Evolutionary conservation across 2,888 invertebrate genomes (phyloP).

Genomic region (Eristalinus sepulchralis): DNA sequence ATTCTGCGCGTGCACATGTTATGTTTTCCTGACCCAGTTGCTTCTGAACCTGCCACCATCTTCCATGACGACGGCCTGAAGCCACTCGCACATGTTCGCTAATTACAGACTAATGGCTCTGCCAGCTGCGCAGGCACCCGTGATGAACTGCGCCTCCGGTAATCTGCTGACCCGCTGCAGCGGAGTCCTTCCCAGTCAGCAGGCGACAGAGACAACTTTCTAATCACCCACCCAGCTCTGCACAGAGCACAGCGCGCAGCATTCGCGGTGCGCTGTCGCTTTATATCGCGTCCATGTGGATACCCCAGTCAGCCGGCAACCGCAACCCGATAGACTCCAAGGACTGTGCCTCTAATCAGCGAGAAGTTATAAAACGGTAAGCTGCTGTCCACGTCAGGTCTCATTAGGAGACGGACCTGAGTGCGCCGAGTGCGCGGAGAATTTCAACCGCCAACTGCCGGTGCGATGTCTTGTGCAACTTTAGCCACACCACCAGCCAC

Average conservation of each 20-base stretch:
- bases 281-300: neutral
- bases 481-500: neutral
- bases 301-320: neutral
- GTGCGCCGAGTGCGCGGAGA: neutral
- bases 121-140: neutral
- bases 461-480: neutral
- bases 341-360: neutral
- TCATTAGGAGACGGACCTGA: neutral
- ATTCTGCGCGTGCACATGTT: neutral
- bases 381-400: neutral
- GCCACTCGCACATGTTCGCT: neutral
- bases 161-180: neutral
- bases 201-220: neutral
- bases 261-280: neutral
- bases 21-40: neutral
- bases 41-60: neutral
- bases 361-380: conserved; percentile 7
- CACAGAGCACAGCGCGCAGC: neutral
- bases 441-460: neutral
- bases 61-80: neutral
- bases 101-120: neutral
- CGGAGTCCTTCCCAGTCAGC: neutral
- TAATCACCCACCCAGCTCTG: neutral
- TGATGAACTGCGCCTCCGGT: neutral
- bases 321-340: neutral